phyloP scores from a whole-genome alignment of 1,140 invertebrate genomes.

The Tetraneura akinire region DNA sequence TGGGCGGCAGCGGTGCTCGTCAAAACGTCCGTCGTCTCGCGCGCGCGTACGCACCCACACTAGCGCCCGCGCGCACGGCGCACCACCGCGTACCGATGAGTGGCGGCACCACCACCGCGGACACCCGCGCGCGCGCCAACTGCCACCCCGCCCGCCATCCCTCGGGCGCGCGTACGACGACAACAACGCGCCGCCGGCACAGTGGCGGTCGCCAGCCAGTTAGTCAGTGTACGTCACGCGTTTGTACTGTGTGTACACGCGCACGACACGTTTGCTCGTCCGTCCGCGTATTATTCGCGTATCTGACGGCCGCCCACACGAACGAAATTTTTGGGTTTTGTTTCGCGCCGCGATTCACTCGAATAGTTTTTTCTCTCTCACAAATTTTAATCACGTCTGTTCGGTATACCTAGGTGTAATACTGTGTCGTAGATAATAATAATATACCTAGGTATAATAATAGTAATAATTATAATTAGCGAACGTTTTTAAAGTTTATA shows the following conservation, averaged over 20 bases:
- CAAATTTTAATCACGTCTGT: too few species aligned
- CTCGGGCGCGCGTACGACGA: background rate
- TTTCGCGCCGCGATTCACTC: too few species aligned
- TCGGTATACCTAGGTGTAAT: too few species aligned
- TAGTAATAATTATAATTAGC: too few species aligned
- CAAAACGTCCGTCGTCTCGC: background rate
- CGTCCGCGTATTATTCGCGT: too few species aligned
- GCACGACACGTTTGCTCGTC: background rate
- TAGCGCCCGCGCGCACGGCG: background rate
- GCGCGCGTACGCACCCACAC: background rate
- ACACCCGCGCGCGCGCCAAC: background rate
- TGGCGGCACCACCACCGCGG: background rate
- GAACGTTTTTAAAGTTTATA: too few species aligned
- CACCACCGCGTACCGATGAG: background rate
- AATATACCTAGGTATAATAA: too few species aligned
- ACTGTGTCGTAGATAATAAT: too few species aligned
- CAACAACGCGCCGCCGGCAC: background rate
- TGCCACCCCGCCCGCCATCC: background rate
- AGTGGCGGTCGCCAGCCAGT: slow-evolving; percentile 10
- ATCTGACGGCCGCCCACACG: background rate
- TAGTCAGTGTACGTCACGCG: slow-evolving; percentile 42
- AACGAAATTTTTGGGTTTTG: too few species aligned
- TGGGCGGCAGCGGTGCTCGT: background rate
- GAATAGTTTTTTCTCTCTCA: too few species aligned
- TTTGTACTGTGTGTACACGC: slow-evolving; percentile 23